A percentile compares a stretch with the other conserved stretches of the same genome.
phyloP scores from a whole-genome alignment of 1,140 invertebrate genomes.

The Oscheius sp. region DNA sequence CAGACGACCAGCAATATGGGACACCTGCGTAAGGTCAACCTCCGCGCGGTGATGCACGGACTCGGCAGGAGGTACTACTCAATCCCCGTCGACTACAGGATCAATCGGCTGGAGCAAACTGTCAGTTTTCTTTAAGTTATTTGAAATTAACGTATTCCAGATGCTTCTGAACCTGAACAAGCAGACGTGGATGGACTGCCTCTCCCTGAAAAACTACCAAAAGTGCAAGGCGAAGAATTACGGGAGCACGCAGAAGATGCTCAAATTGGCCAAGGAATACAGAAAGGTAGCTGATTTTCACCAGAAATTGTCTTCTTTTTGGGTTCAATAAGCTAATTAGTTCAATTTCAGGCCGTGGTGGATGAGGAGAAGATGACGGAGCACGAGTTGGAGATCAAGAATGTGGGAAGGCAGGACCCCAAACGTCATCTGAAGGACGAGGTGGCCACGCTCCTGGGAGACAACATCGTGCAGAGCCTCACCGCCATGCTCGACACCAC shows the following conservation, averaged over 20 bases:
- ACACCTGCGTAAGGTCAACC: slow-evolving; percentile 20
- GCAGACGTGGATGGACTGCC: slow-evolving; percentile 98
- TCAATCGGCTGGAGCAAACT: too few relatives aligned
- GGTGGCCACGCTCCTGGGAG: slow-evolving; percentile 91
- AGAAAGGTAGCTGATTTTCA: slow-evolving; percentile 98
- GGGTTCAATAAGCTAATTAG: too few relatives aligned
- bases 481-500: too few relatives aligned
- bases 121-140: slow-evolving; percentile 76
- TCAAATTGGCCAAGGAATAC: slow-evolving; percentile 95
- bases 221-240: slow-evolving; percentile 83
- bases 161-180: too few relatives aligned
- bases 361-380: too few relatives aligned
- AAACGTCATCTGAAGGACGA: slow-evolving; percentile 94
- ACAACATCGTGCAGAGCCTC: slow-evolving; percentile 97
- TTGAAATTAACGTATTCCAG: too few relatives aligned
- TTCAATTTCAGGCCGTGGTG: too few relatives aligned
- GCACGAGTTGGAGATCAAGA: too few relatives aligned
- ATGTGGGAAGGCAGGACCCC: slow-evolving; percentile 98
- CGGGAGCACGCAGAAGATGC: slow-evolving; percentile 88
- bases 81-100: slow-evolving; percentile 62
- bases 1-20: slow-evolving; percentile 43
- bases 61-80: slow-evolving; percentile 38
- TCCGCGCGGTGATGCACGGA: slow-evolving; percentile 29
- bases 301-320: slow-evolving; percentile 96
- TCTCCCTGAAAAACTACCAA: slow-evolving; percentile 88